Conservation (phyloP, 2,113 vertebrate genomes). For the Indri indri region DNA sequence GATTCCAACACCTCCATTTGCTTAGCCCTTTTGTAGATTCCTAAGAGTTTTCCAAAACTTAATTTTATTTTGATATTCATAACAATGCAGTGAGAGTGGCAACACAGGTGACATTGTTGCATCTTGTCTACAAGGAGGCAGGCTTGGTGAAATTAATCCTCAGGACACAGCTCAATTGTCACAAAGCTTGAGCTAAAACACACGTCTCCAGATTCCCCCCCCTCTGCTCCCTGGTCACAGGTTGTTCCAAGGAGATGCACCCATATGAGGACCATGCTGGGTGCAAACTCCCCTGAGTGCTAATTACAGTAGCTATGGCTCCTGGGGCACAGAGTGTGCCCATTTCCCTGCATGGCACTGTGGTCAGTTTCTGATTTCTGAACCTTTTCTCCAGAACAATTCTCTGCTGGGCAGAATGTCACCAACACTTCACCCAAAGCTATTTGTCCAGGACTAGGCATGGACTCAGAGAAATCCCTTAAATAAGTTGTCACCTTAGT, state of each 20-base stretch:
- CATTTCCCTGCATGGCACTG: no score
- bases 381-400: not conserved
- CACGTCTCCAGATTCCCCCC: not conserved
- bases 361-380: not conserved
- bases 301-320: no score
- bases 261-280: no score
- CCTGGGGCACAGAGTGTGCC: rapidly evolving
- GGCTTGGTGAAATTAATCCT: not conserved
- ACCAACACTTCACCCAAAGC: not conserved
- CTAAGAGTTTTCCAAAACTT: not conserved
- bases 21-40: not conserved
- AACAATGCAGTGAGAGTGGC: not conserved
- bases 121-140: not conserved
- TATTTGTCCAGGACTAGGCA: not conserved
- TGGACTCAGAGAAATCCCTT: no score
- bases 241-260: not conserved
- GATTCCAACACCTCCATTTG: no score
- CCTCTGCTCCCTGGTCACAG: not conserved
- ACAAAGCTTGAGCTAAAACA: not conserved
- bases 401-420: no score
- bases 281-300: not conserved
- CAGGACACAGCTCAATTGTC: no score
- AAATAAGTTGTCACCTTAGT: not conserved
- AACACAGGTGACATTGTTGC: not conserved
- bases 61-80: not conserved